Base-by-base conservation (phyloP, 2,888 invertebrate species). In the Pandemis cinnamomeana region DNA sequence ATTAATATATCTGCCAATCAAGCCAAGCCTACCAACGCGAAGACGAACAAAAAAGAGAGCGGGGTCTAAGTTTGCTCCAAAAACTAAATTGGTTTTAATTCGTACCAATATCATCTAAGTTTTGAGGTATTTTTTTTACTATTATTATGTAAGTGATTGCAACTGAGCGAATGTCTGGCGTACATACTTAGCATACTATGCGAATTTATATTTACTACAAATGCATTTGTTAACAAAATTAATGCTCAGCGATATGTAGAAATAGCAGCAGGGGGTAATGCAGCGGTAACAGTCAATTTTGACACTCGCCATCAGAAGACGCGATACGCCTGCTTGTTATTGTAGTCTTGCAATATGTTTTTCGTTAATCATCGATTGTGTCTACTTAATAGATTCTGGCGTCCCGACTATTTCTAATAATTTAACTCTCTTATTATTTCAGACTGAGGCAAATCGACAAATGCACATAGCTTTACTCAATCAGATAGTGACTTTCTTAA, bases 381-480 rank as follows among this genome's bases (percentile, higher is more conserved):
- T 4, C 11, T 46, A 46, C 10, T 46, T 11, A 51, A 51, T 5
- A 6, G 13, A 51, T 7, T n/a, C 51, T 20, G 13, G 15, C 7
- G 3, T 20, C 55, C 15, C 7, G 13, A 8, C 15, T 8, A 15
- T 20, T 5, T 55, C 6, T 55, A 55, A 8, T 20, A 55, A 58
- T 27, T 10, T 27, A 58, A 41, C n/a, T 11, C 36, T 13, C 6
- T 64, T 48, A 46, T 85, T 71, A 80, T 92, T 95, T 81, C 93
- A 96, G 96, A 95, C 95, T 77, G 96, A 96, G 86, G 95, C 96
- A 70, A 96, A 95, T 86, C 94, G 96, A 77, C 95, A 96, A 86
- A 96, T 96, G 96, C 96, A 96, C 87, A 95, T 96, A 86, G 96
- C 96, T 46, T 94, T 96, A 82, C 95, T 97, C 91, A 95, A 95